Evolutionary conservation across 2,113 vertebrate genomes (phyloP), one percentile per base, ranked within the genome.

Genomic region (Xenus cinereus): DNA sequence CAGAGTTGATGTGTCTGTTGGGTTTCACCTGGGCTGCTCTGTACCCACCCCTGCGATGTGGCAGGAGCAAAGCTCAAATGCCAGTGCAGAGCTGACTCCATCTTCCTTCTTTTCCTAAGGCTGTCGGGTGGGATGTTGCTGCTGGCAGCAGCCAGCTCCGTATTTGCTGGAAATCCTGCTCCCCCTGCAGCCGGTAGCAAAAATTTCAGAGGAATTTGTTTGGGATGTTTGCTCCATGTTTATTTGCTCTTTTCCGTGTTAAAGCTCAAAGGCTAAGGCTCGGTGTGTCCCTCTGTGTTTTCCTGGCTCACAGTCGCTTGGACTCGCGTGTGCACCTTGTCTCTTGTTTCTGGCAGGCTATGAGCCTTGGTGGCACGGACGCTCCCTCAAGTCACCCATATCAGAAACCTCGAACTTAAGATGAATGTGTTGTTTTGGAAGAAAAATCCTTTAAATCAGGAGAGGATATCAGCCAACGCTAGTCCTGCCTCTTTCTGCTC

Each of bases 111-210:
- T 33, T 26, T 14, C 14, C 27, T 21, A 19, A 73, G 11, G 5
- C 12, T 59, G 4, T 22, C 1, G 4, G 8, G 9, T 30, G 35
- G 21, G 8, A 11, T 23, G 7, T 1, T 27, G 30, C 3, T 5
- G 30, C 30, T 74, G 54, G 30, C 0, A 2, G 45, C 35, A 85
- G 22, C 9, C 53, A 79, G 10, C 21, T 50, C 30, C 6, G 1
- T 0, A 1, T 57, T 45, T 66, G 7, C 43, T 88, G 59, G 71
- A 54, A 89, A 74, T 37, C 19, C 50, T 66, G 28, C 46, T 77
- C 39, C 13, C 37, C 9, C 37, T 77, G 45, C 37, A 74, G 64
- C 46, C 57, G 9, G 50, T 28, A 69, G 35, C 30, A 62, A 51
- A 50, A 69, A 16, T 8, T n/a, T 69, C 53, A 56, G 37, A 79